Base-by-base conservation (phyloP, 2,888 invertebrate genomes). In the Salpingus planirostris region DNA sequence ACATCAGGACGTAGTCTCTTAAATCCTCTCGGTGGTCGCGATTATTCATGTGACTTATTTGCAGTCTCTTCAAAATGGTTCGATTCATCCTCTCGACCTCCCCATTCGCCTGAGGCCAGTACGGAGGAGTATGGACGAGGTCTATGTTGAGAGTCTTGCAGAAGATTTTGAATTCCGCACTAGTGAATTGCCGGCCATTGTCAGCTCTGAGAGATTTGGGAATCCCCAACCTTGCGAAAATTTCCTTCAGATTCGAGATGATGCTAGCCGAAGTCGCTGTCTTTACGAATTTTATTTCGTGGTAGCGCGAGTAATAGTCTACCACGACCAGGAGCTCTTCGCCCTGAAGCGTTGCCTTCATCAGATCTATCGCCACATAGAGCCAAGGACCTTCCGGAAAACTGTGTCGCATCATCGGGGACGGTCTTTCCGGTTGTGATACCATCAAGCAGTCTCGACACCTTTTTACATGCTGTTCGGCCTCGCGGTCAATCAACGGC, bases 71-170 rank as follows among this genome's bases (percentile, higher is more conserved):
- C n/a, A n/a, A n/a, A n/a, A n/a, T n/a, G n/a, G n/a, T n/a, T n/a
- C n/a, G n/a, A n/a, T n/a, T n/a, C n/a, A n/a, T n/a, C n/a, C n/a
- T n/a, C n/a, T n/a, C n/a, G n/a, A n/a, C n/a, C n/a, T 29, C 47
- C n/a, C 49, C 51, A 38, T 57, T 56, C 15, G 48, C 42, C 24
- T 46, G 40, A 5, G 44, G 38, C 43, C 43, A 43, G 14, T 41
- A 43, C 6, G 43, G 38, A 11, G 36, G 38, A 6, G 43, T 41
- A 4, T 31, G 28, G 11, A 43, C 28, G 1, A 43, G 13, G 3
- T 27, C 21, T 15, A 44, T 42, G 15, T 27, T 27, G 15, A 39
- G n/a, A 7, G 27, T 13, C n/a, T 24, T 3, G 15, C 42, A 44
- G 24, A 31, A 40, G 10, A 36, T 4, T 34, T 40, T 30, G 15